Evolutionary conservation across 1,140 invertebrate genomes (phyloP).

Genomic region (Listronotus oregonensis): DNA sequence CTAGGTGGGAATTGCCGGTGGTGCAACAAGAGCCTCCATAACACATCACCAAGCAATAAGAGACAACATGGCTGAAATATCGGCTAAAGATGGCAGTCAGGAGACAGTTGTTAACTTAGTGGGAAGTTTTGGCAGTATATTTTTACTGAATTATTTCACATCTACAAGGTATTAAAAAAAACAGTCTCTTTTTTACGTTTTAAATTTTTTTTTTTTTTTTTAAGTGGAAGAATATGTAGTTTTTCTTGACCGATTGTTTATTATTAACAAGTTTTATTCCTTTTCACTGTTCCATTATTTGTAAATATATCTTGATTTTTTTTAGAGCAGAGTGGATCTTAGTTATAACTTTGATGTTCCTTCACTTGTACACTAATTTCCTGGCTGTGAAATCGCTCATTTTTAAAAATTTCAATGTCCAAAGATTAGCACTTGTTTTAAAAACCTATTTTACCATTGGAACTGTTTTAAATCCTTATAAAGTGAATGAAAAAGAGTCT

Average conservation of each 20-base stretch:
- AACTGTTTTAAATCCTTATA: slow-evolving; percentile 57
- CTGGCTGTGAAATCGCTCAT: slow-evolving; percentile 75
- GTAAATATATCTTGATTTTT: no score
- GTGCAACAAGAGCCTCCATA: slow-evolving; percentile 88
- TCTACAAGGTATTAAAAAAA: slow-evolving; percentile 58
- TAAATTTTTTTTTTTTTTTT: no score
- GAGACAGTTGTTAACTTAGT: slow-evolving; percentile 92
- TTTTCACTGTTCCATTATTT: no score
- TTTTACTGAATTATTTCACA: slow-evolving; percentile 73
- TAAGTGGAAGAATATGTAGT: no score
- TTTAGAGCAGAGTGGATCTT: slow-evolving; percentile 70
- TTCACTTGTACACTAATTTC: slow-evolving; percentile 89
- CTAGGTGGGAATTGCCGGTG: slow-evolving; percentile 80
- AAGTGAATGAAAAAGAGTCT: slow-evolving; percentile 65
- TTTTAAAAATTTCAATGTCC: slow-evolving; percentile 80
- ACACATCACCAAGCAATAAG: slow-evolving; percentile 89
- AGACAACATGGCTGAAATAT: slow-evolving; percentile 91
- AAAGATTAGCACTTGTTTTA: slow-evolving; percentile 71
- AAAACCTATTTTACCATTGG: slow-evolving; percentile 63
- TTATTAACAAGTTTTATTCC: no score
- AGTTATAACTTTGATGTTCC: slow-evolving; percentile 73
- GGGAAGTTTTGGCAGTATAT: slow-evolving; percentile 78
- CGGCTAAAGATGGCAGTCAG: slow-evolving; percentile 95
- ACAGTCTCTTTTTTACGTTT: no score
- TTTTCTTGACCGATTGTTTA: no score